A percentile compares a stretch with the other conserved stretches of the same genome.
Conservation (phyloP, 2,888 invertebrate genomes). For the Dyspetes luteomarginatus region DNA sequence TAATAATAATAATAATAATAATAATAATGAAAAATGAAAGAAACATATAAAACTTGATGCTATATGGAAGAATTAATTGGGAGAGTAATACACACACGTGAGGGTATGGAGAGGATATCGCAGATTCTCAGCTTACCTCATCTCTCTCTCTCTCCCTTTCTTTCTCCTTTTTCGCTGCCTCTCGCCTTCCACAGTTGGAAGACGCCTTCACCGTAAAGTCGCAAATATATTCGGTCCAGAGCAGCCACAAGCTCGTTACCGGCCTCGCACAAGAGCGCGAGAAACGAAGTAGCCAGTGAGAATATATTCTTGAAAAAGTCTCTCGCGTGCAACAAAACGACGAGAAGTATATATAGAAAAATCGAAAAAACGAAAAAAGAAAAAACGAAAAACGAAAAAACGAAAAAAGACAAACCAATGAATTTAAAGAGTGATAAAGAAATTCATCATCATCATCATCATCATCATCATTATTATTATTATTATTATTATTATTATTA, state of each 20-base stretch:
- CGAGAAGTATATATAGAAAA: too few species aligned
- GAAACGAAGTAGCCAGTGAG: constrained; percentile 62
- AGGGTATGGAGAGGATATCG: constrained; percentile 62
- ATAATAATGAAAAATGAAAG: constrained; percentile 29
- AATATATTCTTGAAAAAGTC: constrained; percentile 58
- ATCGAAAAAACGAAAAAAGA: constrained; percentile 8
- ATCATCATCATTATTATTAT: constrained; percentile 46
- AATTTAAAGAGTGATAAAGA: constrained; percentile 48
- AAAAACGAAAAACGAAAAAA: background rate
- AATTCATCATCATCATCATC: background rate
- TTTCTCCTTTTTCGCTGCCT: background rate
- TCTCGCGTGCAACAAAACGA: constrained; percentile 11
- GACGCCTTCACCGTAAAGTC: constrained; percentile 58
- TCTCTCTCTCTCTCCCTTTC: constrained; percentile 16
- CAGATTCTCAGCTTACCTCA: constrained; percentile 43
- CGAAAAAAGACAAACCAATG: background rate
- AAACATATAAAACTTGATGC: constrained; percentile 12
- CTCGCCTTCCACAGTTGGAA: constrained; percentile 23
- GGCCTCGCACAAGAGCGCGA: constrained; percentile 48
- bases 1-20: constrained; percentile 40
- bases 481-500: constrained; percentile 25
- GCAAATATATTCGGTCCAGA: constrained; percentile 56
- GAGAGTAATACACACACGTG: constrained; percentile 53
- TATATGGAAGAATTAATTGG: constrained; percentile 61
- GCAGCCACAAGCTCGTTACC: constrained; percentile 63